Base-by-base conservation (phyloP, 1,140 invertebrate species). In the Drosophila kepulauana region DNA sequence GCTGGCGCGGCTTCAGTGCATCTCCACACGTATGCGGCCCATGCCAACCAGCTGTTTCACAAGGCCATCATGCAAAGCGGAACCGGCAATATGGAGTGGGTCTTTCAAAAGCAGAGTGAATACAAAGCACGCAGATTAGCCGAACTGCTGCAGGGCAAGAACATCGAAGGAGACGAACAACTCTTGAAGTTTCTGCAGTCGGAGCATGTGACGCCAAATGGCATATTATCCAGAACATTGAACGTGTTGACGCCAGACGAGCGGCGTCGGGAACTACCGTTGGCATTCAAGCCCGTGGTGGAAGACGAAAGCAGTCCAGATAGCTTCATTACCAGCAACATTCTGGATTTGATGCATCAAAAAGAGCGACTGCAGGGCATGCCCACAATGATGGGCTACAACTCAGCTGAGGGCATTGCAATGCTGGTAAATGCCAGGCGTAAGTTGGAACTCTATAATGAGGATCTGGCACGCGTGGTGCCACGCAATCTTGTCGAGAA, bases 41-140 rank as follows among this genome's bases (percentile, higher is more conserved):
- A 91, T 38, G 90, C 92, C 3, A 80, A 92, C 6, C 89, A 82
- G 58, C 64, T 88, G 10, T 93, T 94, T 65, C 92, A 93, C 65
- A 92, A 92, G 66, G 93, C 92, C 4, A 93, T 94, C 35, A 84
- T 92, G 81, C 91, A 93, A 77, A 93, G 93, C 77, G 93, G 93
- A 25, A 81, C 90, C 0, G 77, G 69, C 1, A 86, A 92, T 69
- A 81, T 81, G 84, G 81, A 88, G 54, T 92, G 92, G 91, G 77
- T 80, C 10, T 87, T 91, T 41, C 78, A 81, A 51, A 57, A 63
- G 11, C 64, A 86, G 1, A 59, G 71, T 0, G 46, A 16, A 1
- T 43, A 56, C 2, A 92, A 90, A 35, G 63, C 88, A 5, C 77
- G 79, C 4, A 49, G 65, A 1, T 6, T 92, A 28, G 91, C 72